A percentile compares a stretch with the other conserved stretches of the same genome.
phyloP scores from a whole-genome alignment of 2,888 invertebrate genomes.

The Cylindroiulus punctatus region DNA sequence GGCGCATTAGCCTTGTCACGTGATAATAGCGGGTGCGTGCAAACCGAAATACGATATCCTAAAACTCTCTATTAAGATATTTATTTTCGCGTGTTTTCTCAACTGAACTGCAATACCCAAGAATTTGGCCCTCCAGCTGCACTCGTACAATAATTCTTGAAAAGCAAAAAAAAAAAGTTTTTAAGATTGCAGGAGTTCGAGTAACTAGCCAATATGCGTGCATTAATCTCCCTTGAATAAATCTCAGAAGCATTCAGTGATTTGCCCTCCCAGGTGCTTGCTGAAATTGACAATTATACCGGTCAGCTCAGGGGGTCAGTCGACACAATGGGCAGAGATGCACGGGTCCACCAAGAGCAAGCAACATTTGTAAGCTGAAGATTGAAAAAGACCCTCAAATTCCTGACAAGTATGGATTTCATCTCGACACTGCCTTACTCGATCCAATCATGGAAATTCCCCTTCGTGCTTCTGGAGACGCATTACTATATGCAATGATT shows the following conservation, averaged over 20 bases:
- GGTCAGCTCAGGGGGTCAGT: slow-evolving; percentile 31
- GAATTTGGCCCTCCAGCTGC: slow-evolving; percentile 8
- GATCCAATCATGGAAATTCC: not conserved
- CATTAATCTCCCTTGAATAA: slow-evolving; percentile 12
- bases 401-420: not conserved
- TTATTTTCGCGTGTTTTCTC: slow-evolving; percentile 3
- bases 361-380: not conserved
- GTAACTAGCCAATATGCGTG: not conserved
- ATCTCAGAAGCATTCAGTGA: not conserved
- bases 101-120: not conserved
- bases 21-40: no score
- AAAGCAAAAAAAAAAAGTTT: not conserved
- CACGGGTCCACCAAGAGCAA: not conserved
- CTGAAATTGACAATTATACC: not conserved
- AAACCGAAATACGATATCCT: no score
- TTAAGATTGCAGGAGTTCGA: not conserved
- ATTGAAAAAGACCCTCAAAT: not conserved
- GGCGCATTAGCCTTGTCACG: no score
- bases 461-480: not conserved
- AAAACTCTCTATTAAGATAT: slow-evolving; percentile 22
- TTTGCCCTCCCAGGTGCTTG: not conserved
- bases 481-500: not conserved
- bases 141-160: not conserved
- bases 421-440: not conserved
- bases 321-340: slow-evolving; percentile 4